Evolutionary conservation across 2,113 vertebrate species (phyloP).

Genomic region (Semnopithecus entellus): DNA sequence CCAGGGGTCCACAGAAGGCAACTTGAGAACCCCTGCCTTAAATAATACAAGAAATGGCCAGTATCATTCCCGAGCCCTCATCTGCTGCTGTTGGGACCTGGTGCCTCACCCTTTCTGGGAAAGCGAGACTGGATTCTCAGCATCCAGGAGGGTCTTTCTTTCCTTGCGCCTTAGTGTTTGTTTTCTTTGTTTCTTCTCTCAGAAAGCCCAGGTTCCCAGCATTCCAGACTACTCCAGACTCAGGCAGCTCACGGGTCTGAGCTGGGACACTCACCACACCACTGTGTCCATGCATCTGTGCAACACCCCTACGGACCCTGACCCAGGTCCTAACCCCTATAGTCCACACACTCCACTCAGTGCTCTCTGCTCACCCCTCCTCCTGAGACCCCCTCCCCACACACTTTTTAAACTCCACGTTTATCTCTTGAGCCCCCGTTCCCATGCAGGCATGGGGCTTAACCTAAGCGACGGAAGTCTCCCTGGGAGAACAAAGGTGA

Average conservation of each 20-base stretch:
- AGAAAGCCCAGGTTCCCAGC: not conserved
- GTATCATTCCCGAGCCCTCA: too few species aligned
- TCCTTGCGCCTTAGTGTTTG: too few species aligned
- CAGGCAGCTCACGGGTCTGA: accelerated
- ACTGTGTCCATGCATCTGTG: not conserved
- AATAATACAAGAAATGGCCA: accelerated
- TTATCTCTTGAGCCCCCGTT: not conserved
- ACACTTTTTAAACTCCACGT: not conserved
- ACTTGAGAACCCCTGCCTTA: not conserved
- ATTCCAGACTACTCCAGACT: accelerated
- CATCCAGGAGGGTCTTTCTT: not conserved
- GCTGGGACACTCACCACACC: not conserved
- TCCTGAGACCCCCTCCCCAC: too few species aligned
- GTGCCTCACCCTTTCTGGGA: not conserved
- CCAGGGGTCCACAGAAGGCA: not conserved
- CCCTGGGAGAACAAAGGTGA: too few species aligned
- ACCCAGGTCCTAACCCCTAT: accelerated
- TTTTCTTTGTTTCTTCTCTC: not conserved
- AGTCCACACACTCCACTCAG: accelerated
- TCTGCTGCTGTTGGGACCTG: accelerated
- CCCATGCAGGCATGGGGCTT: accelerated
- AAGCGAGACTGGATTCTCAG: accelerated
- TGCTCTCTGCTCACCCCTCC: not conserved
- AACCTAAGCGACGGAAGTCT: not conserved
- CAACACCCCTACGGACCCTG: accelerated